Base-by-base conservation (phyloP, 2,888 invertebrate species). In the Amblyjoppa proteus region DNA sequence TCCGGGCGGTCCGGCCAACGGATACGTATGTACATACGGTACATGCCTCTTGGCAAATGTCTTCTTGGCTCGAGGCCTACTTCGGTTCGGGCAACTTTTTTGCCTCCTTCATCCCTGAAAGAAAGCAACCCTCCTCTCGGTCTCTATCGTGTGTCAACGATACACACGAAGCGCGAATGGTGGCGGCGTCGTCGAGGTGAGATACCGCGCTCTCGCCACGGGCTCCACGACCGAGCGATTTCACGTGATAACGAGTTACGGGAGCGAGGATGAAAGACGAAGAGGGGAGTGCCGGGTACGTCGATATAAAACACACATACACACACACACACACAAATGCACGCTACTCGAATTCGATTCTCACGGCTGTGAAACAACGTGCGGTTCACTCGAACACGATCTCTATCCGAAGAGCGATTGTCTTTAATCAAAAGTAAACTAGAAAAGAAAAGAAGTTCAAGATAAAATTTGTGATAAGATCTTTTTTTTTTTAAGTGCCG, bases 21-120 rank as follows among this genome's bases (percentile, higher is more conserved):
- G 38, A 56, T 56, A 41, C 16, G 56, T 58, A 20, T 74, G 61
- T 49, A 49, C 58, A 49, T 25, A 56, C 56, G 51, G 56, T 58
- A 25, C 71, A 38, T 58, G 49, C 58, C 68, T 81, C 73, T 86
- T 86, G 85, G 85, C 85, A 86, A 38, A 78, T 75, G 77, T 86
- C 85, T 83, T 68, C 71, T 83, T 86, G 85, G 85, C 85, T 86
- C 85, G 80, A 70, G 80, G 85, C 85, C 85, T 86, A 86, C 53
- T 76, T 16, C 45, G 34, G 77, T 76, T 45, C 85, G 38, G 51
- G 74, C 49, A 76, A 61, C 66, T 58, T 66, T 73, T 83, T 79
- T 66, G 75, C 7, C 53, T 53, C 83, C 68, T 82, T 68, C 82
- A 45, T 71, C 82, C 45, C 56, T 71, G 68, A 73, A 76, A 64